Percentiles rank a stretch among this genome's conserved stretches.
These are phyloP conservation scores for Labeo rohita DNA, from an alignment of 2,113 vertebrate species.

Conservation along the genomic window DNA sequence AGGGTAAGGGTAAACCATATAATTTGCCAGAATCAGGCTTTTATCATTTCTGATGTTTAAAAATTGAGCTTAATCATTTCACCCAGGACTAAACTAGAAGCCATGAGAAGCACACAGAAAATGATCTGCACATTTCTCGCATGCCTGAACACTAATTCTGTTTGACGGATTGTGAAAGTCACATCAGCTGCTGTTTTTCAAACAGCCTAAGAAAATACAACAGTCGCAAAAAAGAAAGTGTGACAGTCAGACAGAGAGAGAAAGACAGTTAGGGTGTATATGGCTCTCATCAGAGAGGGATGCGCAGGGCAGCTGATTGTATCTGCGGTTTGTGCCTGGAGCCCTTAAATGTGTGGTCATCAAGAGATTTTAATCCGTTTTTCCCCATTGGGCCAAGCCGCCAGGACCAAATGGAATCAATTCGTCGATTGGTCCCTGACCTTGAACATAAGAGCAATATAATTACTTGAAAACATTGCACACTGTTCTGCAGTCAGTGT, in stretches of 20 bases:
- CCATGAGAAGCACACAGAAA: background rate
- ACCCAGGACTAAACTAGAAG: background rate
- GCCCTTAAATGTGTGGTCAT: constrained; percentile 9
- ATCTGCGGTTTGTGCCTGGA: background rate
- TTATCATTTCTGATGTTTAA: background rate
- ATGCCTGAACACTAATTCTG: constrained; percentile 40
- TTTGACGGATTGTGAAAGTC: constrained; percentile 53
- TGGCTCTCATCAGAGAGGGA: background rate
- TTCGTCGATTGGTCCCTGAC: constrained; percentile 72
- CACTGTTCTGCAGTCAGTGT: constrained; percentile 54
- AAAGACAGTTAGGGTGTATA: background rate
- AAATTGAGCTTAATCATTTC: background rate
- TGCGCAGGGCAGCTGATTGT: constrained; percentile 5
- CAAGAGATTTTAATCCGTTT: constrained; percentile 68
- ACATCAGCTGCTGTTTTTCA: constrained; percentile 41
- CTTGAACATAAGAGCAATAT: constrained; percentile 71
- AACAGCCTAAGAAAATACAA: background rate
- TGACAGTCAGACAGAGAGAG: background rate
- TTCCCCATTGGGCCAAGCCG: constrained; percentile 63
- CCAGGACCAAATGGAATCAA: constrained; percentile 65
- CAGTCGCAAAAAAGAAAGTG: constrained; percentile 11
- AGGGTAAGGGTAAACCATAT: background rate
- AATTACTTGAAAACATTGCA: constrained; percentile 62
- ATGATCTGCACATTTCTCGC: constrained; percentile 33
- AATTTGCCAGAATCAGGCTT: background rate